phyloP scores from a whole-genome alignment of 2,797 vertebrate genomes.

The Cynopterus sphinx region DNA sequence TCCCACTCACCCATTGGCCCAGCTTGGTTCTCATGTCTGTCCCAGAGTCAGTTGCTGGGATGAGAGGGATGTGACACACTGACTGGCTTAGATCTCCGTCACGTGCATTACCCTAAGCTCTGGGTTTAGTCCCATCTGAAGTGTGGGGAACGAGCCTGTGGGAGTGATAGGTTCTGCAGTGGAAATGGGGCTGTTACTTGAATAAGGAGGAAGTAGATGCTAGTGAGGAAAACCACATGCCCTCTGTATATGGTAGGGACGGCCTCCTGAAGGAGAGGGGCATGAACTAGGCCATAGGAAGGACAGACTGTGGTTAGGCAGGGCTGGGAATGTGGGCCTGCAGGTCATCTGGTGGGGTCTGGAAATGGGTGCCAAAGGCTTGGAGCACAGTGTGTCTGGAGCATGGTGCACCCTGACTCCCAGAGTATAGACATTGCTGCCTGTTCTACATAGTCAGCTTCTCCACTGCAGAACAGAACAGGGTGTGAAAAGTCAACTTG shows the following conservation, averaged over 20 bases:
- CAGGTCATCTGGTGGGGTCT: not conserved
- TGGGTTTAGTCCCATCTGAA: not conserved
- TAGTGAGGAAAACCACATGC: not conserved
- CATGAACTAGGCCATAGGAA: not conserved
- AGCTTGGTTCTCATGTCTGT: not conserved
- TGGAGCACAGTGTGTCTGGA: not conserved
- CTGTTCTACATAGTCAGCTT: not conserved
- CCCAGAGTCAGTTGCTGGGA: not conserved
- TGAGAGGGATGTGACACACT: rapidly evolving
- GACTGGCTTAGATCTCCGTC: not conserved
- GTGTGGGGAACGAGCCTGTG: not conserved
- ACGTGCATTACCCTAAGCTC: not conserved
- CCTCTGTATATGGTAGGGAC: not conserved
- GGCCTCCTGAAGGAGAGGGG: not conserved
- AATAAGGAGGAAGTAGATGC: not conserved
- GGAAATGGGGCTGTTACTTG: not conserved
- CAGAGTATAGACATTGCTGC: not conserved
- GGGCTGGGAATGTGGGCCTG: not conserved
- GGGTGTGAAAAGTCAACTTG: not conserved
- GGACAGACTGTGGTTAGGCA: not conserved
- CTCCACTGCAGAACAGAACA: not conserved
- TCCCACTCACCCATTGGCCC: not conserved
- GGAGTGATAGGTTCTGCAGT: not conserved
- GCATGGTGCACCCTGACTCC: too few relatives aligned
- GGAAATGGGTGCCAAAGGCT: not conserved